Evolutionary conservation across 2,113 vertebrate genomes (phyloP).

Genomic region (Triplophysa dalaica): DNA sequence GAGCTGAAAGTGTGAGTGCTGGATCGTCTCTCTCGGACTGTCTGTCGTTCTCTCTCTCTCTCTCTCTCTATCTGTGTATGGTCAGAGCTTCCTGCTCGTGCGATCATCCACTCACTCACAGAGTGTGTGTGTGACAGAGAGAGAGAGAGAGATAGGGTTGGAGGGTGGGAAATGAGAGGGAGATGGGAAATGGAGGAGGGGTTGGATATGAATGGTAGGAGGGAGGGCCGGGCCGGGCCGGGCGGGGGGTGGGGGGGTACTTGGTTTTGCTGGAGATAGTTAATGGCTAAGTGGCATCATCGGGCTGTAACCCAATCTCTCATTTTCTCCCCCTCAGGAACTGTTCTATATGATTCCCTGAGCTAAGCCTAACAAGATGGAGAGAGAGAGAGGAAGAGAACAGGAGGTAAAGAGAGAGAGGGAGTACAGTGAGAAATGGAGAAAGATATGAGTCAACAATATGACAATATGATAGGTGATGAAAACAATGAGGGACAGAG

Average conservation of each 20-base stretch:
- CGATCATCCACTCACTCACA: constrained; percentile 59
- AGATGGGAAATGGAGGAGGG: constrained; percentile 47
- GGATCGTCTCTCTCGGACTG: constrained; percentile 76
- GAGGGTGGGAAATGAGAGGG: constrained; percentile 42
- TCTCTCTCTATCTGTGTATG: constrained; percentile 48
- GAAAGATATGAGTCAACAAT: constrained; percentile 35
- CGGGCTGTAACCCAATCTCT: constrained; percentile 64
- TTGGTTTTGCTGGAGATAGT: constrained; percentile 61
- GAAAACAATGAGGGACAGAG: constrained; percentile 29
- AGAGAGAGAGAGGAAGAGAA: constrained; percentile 36
- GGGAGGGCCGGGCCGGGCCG: constrained; percentile 44
- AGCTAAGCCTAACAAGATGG: constrained; percentile 50
- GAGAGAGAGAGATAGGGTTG: constrained; percentile 29
- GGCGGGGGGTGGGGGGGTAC: constrained; percentile 34
- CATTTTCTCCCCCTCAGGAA: constrained; percentile 57
- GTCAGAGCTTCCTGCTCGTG: constrained; percentile 54
- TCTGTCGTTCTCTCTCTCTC: constrained; percentile 71
- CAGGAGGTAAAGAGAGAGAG: constrained; percentile 32
- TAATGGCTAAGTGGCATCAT: constrained; percentile 68
- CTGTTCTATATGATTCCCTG: constrained; percentile 61
- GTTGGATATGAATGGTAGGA: constrained; percentile 60
- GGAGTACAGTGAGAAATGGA: constrained; percentile 18
- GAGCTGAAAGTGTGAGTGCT: constrained; percentile 72
- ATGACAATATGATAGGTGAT: constrained; percentile 24
- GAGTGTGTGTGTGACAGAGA: constrained; percentile 34